Conservation (phyloP, 2,888 invertebrate genomes). For the Polymixis flavicincta region DNA sequence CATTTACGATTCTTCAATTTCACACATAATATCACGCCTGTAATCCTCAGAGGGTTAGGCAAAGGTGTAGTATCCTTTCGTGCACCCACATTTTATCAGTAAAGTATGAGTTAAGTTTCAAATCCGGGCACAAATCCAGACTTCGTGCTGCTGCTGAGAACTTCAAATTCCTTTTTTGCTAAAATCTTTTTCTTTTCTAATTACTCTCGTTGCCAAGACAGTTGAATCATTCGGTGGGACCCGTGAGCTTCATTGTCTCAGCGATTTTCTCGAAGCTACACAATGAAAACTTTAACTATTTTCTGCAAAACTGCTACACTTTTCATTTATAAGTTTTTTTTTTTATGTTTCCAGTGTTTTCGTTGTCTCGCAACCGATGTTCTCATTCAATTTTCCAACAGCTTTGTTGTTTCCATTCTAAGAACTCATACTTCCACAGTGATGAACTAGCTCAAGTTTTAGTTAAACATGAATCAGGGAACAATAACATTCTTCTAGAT, state of each 20-base stretch:
- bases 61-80: not conserved
- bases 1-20: not conserved
- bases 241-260: not conserved
- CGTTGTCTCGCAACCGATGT: constrained; percentile 8
- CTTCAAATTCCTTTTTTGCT: not conserved
- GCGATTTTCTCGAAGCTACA: not conserved
- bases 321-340: not conserved
- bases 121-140: not conserved
- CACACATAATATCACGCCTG: not conserved
- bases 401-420: constrained; percentile 18
- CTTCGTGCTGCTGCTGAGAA: not conserved
- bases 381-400: not conserved
- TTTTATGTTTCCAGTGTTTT: constrained; percentile 2
- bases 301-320: not conserved
- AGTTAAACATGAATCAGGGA: constrained; percentile 39
- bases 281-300: not conserved
- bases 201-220: not conserved
- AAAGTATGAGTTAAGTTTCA: not conserved
- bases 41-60: not conserved
- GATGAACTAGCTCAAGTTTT: constrained; percentile 17
- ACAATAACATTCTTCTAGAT: constrained; percentile 51
- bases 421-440: constrained; percentile 28
- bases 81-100: not conserved
- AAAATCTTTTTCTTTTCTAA: not conserved
- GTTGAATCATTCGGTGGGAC: not conserved